Conservation (phyloP, 1,140 invertebrate species). For the Delia radicum region DNA sequence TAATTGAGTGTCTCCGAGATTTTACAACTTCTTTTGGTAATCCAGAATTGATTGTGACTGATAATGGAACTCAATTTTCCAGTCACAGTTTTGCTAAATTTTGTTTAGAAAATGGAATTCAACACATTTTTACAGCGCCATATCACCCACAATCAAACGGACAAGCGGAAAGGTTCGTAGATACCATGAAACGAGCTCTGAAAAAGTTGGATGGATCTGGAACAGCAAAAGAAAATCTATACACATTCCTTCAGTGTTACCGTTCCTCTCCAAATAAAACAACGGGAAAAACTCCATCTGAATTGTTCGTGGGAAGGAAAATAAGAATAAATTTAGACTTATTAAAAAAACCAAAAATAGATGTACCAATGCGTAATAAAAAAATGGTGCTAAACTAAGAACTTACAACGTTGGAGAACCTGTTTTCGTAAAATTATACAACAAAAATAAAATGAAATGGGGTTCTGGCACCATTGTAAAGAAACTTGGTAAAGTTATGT, state of each 20-base stretch:
- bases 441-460: background rate
- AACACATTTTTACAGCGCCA: conserved; percentile 26
- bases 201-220: conserved; percentile 3
- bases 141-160: conserved; percentile 42
- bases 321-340: background rate
- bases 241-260: conserved; percentile 18
- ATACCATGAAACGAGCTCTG: conserved; percentile 25
- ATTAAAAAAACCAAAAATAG: background rate
- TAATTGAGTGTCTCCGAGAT: conserved; percentile 3
- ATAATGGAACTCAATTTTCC: conserved; percentile 34
- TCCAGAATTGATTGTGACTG: conserved; percentile 30
- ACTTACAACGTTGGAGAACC: background rate
- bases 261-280: background rate
- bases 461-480: background rate
- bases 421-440: background rate
- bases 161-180: conserved; percentile 38
- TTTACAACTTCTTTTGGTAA: conserved; percentile 33
- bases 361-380: background rate
- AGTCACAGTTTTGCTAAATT: conserved; percentile 32
- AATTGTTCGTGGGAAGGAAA: background rate
- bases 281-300: background rate
- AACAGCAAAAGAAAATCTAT: background rate
- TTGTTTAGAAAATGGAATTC: conserved; percentile 31
- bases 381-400: background rate
- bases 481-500: background rate